Evolutionary conservation across 1,140 invertebrate species (phyloP).

Genomic region (Atta cephalotes): DNA sequence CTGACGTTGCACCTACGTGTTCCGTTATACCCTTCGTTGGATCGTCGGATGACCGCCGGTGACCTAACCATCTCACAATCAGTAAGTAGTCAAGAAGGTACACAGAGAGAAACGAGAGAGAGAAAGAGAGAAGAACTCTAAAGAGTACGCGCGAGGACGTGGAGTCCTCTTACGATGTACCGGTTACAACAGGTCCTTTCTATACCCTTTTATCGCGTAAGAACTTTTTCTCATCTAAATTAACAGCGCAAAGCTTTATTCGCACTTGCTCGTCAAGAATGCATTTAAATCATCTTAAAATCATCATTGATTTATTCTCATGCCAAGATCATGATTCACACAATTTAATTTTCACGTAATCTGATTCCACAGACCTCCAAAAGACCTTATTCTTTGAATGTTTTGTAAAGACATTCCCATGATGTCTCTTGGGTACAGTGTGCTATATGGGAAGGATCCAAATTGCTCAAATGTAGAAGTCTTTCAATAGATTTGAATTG

Average conservation of each 20-base stretch:
- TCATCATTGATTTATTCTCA: not conserved
- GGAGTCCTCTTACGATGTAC: conserved; percentile 61
- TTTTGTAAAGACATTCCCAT: no score
- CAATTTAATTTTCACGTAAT: not conserved
- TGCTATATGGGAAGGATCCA: no score
- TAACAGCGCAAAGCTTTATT: conserved; percentile 29
- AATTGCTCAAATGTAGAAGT: not conserved
- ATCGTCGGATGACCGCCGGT: conserved; percentile 77
- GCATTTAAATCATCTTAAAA: conserved; percentile 22
- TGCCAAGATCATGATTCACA: not conserved
- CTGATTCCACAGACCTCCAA: no score
- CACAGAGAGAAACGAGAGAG: conserved; percentile 41
- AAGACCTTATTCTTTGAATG: no score
- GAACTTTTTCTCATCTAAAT: conserved; percentile 25
- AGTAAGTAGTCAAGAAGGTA: conserved; percentile 60
- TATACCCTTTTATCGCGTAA: conserved; percentile 24
- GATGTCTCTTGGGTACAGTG: no score
- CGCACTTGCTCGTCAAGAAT: conserved; percentile 36
- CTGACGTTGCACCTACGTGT: conserved; percentile 78
- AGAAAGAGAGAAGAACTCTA: conserved; percentile 49
- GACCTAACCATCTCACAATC: conserved; percentile 69
- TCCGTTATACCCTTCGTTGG: conserved; percentile 76
- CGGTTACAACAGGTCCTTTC: conserved; percentile 66
- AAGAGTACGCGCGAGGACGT: conserved; percentile 44
- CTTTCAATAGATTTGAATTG: not conserved